phyloP scores from a whole-genome alignment of 2,113 vertebrate species.

The Meles meles region DNA sequence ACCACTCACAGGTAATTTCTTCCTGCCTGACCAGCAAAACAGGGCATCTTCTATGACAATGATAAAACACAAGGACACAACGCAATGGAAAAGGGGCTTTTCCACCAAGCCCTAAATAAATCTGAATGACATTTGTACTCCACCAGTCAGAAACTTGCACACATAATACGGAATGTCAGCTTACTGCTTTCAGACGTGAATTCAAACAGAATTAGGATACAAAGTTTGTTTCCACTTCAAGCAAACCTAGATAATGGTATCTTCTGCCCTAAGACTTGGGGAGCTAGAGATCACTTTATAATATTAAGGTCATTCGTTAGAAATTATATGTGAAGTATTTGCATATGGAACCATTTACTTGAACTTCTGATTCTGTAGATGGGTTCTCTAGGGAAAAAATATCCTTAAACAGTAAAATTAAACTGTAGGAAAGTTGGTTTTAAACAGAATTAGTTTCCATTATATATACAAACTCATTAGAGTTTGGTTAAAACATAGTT shows the following conservation, averaged over 20 bases:
- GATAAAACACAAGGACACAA: background rate
- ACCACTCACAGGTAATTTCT: background rate
- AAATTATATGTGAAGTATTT: background rate
- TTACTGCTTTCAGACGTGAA: background rate
- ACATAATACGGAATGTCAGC: fast-evolving
- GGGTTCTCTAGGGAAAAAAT: background rate
- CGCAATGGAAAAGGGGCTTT: background rate
- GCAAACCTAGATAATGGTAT: background rate
- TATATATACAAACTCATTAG: background rate
- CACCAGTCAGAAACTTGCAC: background rate
- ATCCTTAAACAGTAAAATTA: background rate
- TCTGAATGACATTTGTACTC: too few relatives aligned
- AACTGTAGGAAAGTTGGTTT: background rate
- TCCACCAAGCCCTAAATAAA: background rate
- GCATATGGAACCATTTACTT: background rate
- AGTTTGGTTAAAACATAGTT: background rate
- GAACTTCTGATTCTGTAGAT: background rate
- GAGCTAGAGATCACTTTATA: background rate
- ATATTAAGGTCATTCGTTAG: background rate
- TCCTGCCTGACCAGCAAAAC: background rate
- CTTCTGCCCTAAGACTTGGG: background rate
- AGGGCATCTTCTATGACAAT: too few relatives aligned
- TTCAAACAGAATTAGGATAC: background rate
- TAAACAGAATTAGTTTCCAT: background rate
- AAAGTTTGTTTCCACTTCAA: background rate